phyloP scores from a whole-genome alignment of 2,888 invertebrate species.

The Microplitis manilae region DNA sequence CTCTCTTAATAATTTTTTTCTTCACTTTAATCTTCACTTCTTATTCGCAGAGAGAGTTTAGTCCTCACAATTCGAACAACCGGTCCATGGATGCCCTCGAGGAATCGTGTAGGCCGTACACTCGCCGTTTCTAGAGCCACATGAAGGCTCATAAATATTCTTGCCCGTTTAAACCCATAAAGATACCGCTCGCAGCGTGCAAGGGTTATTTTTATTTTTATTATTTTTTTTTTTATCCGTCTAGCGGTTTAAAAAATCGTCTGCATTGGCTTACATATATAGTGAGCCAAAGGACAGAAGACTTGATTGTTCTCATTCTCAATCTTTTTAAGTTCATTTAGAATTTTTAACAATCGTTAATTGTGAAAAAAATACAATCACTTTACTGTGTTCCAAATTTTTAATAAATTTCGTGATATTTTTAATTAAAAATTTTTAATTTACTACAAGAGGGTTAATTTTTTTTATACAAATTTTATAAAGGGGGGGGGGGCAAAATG shows the following conservation, averaged over 20 bases:
- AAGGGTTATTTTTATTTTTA: constrained; percentile 64
- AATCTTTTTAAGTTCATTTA: constrained; percentile 30
- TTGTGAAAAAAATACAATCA: too few relatives aligned
- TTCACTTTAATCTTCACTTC: constrained; percentile 14
- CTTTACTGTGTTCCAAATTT: too few relatives aligned
- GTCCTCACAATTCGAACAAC: constrained; percentile 34
- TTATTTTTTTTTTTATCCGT: constrained; percentile 35
- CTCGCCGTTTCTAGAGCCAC: constrained; percentile 49
- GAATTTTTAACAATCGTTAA: too few relatives aligned
- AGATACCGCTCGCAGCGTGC: constrained; percentile 67
- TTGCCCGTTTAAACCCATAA: constrained; percentile 64
- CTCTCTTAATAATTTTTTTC: not conserved
- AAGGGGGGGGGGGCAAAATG: too few relatives aligned
- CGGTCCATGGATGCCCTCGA: constrained; percentile 38
- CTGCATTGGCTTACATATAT: constrained; percentile 46
- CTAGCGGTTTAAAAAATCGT: constrained; percentile 25
- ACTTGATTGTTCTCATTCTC: constrained; percentile 56
- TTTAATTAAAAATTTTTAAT: too few relatives aligned
- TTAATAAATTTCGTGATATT: too few relatives aligned
- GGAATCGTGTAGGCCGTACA: constrained; percentile 50
- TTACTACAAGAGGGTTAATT: too few relatives aligned
- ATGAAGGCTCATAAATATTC: constrained; percentile 69
- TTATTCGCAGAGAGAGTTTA: constrained; percentile 22
- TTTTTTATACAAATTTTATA: too few relatives aligned
- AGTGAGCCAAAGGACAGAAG: constrained; percentile 58